Evolutionary conservation across 2,888 invertebrate genomes (phyloP).

Genomic region (Melikaiella ostensackeni): DNA sequence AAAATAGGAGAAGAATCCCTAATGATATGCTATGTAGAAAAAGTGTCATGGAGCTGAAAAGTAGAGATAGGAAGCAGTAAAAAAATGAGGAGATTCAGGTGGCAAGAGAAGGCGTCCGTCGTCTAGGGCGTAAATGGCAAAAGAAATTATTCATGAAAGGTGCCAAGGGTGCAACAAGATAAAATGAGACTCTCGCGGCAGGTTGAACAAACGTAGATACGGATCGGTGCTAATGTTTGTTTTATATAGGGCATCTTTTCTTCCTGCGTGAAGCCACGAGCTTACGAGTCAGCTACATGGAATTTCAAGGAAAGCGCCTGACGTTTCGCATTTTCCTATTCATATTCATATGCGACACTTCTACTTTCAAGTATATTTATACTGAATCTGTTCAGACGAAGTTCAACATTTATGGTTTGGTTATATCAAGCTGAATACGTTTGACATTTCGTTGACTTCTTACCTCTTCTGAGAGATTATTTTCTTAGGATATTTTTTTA

Average conservation of each 20-base stretch:
- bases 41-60: slow-evolving; percentile 14
- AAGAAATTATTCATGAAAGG: slow-evolving; percentile 68
- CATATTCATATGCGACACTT: slow-evolving; percentile 56
- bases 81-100: slow-evolving; percentile 20
- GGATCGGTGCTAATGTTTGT: slow-evolving; percentile 65
- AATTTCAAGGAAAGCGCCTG: slow-evolving; percentile 52
- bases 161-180: slow-evolving; percentile 64
- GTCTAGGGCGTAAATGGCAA: slow-evolving; percentile 60
- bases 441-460: no score
- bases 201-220: slow-evolving; percentile 61
- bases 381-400: neutral
- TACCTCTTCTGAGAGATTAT: no score
- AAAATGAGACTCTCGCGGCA: slow-evolving; percentile 64
- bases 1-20: neutral
- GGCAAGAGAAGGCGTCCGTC: slow-evolving; percentile 14
- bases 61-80: slow-evolving; percentile 10
- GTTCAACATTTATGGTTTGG: no score
- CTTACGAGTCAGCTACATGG: slow-evolving; percentile 47
- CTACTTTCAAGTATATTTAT: slow-evolving; percentile 11
- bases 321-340: slow-evolving; percentile 48
- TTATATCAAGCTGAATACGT: no score
- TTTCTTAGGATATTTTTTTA: no score
- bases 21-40: neutral
- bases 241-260: slow-evolving; percentile 59
- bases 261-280: slow-evolving; percentile 57